A percentile compares a stretch with the other conserved stretches of the same genome.
Evolutionary conservation across 37 sponge, comb jelly and placozoan species (phyloP).

Genomic region (Aplysina aerophoba): DNA sequence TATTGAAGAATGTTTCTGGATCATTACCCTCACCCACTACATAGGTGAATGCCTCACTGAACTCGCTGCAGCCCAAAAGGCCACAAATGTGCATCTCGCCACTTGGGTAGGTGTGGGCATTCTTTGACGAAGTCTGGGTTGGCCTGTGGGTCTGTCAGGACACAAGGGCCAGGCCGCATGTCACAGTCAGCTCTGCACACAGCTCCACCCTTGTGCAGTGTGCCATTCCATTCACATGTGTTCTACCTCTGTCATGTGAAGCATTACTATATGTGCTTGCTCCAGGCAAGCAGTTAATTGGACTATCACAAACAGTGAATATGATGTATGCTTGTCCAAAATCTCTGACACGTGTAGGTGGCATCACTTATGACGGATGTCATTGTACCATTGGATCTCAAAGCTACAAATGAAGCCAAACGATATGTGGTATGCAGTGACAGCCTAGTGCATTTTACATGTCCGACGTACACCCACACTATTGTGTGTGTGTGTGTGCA

Average conservation of each 20-base stretch:
- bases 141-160: no score
- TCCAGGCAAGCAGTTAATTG: neutral
- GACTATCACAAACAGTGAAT: neutral
- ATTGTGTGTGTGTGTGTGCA: no score
- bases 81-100: neutral
- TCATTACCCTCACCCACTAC: neutral
- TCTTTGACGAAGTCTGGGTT: neutral
- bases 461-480: no score
- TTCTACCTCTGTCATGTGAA: no score
- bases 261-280: neutral
- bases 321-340: neutral
- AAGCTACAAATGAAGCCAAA: constrained; percentile 51
- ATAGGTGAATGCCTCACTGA: constrained; percentile 7
- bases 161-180: no score
- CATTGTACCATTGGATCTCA: constrained; percentile 69
- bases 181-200: no score
- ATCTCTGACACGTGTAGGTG: constrained; percentile 34
- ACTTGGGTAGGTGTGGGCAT: neutral
- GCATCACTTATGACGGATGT: constrained; percentile 72
- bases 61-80: constrained; percentile 2
- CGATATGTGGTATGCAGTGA: constrained; percentile 44
- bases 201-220: no score
- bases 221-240: no score
- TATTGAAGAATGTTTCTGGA: no score
- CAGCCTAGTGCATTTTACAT: neutral